These are phyloP conservation scores for Siderastrea siderea DNA, from an alignment of 92 coral and sea anemone species.

Conservation along the genomic window DNA sequence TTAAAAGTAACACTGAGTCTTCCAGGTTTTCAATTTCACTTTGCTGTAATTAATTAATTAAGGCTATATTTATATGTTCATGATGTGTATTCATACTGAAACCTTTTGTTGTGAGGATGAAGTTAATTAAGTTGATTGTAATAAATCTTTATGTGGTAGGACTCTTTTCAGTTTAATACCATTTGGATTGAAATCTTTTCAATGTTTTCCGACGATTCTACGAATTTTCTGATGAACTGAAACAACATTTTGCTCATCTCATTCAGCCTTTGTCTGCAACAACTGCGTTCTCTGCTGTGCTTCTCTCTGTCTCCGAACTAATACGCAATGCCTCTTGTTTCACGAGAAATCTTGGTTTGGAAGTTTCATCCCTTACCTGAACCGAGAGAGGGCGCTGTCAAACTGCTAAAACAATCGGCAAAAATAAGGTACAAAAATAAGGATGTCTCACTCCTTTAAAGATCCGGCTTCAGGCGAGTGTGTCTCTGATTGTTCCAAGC, in stretches of 20 bases:
- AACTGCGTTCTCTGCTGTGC: no score
- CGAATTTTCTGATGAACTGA: background rate
- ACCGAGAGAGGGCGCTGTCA: background rate
- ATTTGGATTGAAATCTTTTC: background rate
- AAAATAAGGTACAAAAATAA: background rate
- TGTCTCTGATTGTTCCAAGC: background rate
- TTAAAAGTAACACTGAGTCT: background rate
- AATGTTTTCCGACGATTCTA: no score
- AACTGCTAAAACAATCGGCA: background rate
- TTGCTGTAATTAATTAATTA: background rate
- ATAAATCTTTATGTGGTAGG: background rate
- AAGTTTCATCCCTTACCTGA: slow-evolving; percentile 14
- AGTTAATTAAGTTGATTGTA: slow-evolving; percentile 3
- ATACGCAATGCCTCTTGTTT: background rate
- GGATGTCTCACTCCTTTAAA: background rate
- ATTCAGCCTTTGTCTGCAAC: background rate
- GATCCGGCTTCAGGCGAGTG: background rate
- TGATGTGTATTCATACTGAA: slow-evolving; percentile 12
- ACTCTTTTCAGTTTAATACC: background rate
- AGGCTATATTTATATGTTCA: background rate
- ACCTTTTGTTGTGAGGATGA: slow-evolving; percentile 16
- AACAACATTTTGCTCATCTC: background rate
- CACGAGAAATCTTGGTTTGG: background rate
- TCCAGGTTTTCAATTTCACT: background rate
- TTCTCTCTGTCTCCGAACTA: no score